These are phyloP conservation scores for Columbina picui DNA, from an alignment of 2,113 vertebrate species.

Conservation along the genomic window DNA sequence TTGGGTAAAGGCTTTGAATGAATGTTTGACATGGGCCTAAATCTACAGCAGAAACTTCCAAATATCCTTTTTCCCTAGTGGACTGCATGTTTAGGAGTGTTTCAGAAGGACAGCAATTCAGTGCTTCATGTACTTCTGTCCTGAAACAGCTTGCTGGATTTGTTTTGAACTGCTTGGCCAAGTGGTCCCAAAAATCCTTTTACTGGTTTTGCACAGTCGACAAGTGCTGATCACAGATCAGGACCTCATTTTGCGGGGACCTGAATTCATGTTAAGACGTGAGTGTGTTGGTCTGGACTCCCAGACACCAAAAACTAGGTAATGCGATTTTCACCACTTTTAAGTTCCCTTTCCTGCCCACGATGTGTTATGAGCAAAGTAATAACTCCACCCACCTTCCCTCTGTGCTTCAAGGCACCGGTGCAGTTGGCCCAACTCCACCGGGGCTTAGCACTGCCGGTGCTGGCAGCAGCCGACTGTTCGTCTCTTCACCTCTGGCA, in stretches of 20 bases:
- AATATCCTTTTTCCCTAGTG: not conserved
- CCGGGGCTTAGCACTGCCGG: not conserved
- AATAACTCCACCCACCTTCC: not conserved
- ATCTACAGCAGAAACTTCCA: not conserved
- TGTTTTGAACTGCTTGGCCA: not conserved
- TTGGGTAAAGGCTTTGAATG: not conserved
- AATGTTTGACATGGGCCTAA: not conserved
- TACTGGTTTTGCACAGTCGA: rapidly evolving
- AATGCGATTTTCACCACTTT: not conserved
- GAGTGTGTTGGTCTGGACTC: rapidly evolving
- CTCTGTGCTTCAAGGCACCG: not conserved
- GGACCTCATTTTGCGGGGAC: not conserved
- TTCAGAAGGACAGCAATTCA: not conserved
- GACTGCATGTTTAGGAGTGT: not conserved
- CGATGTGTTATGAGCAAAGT: not conserved
- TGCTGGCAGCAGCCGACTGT: not conserved
- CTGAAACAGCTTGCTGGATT: not conserved
- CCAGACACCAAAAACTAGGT: not conserved
- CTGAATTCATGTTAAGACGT: not conserved
- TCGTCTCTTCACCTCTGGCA: not conserved
- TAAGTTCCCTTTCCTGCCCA: not conserved
- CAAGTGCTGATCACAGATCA: not conserved
- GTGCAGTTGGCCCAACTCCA: not conserved
- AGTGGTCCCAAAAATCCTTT: not conserved
- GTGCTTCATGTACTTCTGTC: not conserved